Base-by-base conservation (phyloP, 1,140 invertebrate genomes). In the Aphidius ervi region DNA sequence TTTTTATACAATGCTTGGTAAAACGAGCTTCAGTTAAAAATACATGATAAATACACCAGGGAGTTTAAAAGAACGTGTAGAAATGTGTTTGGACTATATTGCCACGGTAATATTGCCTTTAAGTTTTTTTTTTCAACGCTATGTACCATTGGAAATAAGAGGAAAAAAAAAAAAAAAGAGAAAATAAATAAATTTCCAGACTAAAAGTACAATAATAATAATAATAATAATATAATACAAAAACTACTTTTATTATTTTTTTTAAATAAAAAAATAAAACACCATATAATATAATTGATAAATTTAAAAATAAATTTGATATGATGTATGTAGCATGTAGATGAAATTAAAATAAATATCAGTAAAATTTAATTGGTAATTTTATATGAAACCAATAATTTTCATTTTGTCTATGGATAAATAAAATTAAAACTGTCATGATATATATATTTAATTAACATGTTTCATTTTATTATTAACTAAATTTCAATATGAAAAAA, bases 1-100 rank as follows among this genome's bases (percentile, higher is more conserved):
- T 54, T 54, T 54, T 54, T 54, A 31, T 31, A 54, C 52, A 54
- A 54, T 43, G 40, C 5, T 39, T 40, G 39, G 52, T 45, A 46
- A 45, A 56, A 46, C 54, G 54, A n/a, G 42, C 16, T n/a, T 46
- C 54, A 45, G 56, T 47, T 57, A 57, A 57, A 57, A 57, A 57
- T 47, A 57, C 43, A 57, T 45, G 56, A 57, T 23, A 9, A 57
- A 57, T 47, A 45, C 46, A 57, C 43, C 9, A 40, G 56, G 54
- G 54, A 56, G 45, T 43, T 43, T 20, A 16, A 37, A 52, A n/a
- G 37, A 40, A n/a, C 40, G 42, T 41, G 10, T 9, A 10, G 9
- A 48, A 10, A 48, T 10, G 41, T 41, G 20, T 41, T 41, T 40
- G 41, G 52, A 54, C 39, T 7, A 57, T 46, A 45, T 57, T 57